Base-by-base conservation (phyloP, 2,797 vertebrate species). In the Cynodonichthys magdalenae region DNA sequence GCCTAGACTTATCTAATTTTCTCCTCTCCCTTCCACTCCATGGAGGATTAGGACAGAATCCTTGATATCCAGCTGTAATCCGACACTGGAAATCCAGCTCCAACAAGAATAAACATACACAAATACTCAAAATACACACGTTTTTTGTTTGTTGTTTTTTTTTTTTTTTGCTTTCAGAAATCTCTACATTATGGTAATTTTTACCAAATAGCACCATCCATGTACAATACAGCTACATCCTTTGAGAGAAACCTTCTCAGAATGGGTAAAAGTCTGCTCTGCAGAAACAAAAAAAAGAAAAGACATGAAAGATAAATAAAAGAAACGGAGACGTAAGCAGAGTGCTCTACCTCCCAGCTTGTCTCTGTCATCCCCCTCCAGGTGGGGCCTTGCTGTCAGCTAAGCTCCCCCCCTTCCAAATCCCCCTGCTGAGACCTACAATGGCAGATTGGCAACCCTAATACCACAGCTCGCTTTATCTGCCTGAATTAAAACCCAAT, bases 41-140 rank as follows among this genome's bases (percentile, higher is more conserved):
- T 70, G 80, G 80, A 83, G 79, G 85, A 90, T 90, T 87, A 87
- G 81, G 75, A 81, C 80, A 78, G 82, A 85, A 80, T 79, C 84
- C 71, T 87, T 90, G 89, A 89, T 80, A 90, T 90, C 80, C 69
- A 51, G 63, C 82, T 87, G 79, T 91, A 90, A 90, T 89, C 86
- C 75, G 59, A 79, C 61, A 80, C 80, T 80, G 81, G 74, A 76
- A 77, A 65, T 72, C 46, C 62, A 76, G 66, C 71, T 80, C 72
- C 53, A 72, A 63, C 69, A 78, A 62, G 57, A 79, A 83, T 65
- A 79, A 77, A 82, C 69, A 81, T 10, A 44, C 28, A 53, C 51
- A 53, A 27, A 63, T 59, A 56, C 20, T 46, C 14, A n/a, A 11
- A 27, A 52, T 9, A 39, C 58, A 59, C 69, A 61, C 57, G 58